These are phyloP conservation scores for Esox lucius DNA, from an alignment of 2,797 vertebrate genomes.

Conservation along the genomic window DNA sequence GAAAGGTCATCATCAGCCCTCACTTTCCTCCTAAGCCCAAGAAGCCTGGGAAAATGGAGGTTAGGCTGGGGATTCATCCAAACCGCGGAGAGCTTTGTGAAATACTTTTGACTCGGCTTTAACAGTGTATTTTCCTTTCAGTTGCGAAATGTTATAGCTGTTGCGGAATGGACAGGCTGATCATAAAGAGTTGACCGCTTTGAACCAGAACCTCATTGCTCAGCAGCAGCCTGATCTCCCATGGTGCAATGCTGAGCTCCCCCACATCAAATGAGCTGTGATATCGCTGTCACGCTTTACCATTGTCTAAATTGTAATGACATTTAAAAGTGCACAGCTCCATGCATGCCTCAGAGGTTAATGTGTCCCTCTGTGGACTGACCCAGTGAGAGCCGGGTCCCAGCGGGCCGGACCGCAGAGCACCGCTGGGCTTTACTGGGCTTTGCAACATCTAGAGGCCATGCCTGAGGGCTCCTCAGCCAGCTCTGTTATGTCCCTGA, in stretches of 20 bases:
- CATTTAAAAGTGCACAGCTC: constrained; percentile 57
- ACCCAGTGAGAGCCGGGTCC: constrained; percentile 37
- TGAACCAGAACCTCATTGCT: constrained; percentile 30
- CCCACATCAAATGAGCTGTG: constrained; percentile 40
- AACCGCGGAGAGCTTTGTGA: background rate
- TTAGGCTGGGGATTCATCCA: background rate
- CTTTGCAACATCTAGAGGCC: constrained; percentile 37
- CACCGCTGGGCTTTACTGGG: constrained; percentile 10
- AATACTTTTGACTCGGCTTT: background rate
- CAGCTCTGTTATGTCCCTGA: constrained; percentile 36
- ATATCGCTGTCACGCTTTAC: constrained; percentile 49
- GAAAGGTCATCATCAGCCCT: background rate
- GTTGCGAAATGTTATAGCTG: background rate
- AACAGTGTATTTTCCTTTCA: background rate
- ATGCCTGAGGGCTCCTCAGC: constrained; percentile 44
- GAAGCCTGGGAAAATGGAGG: background rate
- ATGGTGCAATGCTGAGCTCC: background rate
- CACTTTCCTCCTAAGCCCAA: background rate
- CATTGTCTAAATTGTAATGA: constrained; percentile 56
- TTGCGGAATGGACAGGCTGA: constrained; percentile 20
- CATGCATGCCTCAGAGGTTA: constrained; percentile 40
- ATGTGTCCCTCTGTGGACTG: constrained; percentile 31
- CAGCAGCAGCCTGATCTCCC: constrained; percentile 11
- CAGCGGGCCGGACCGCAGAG: constrained; percentile 22
- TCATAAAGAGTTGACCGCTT: constrained; percentile 25